A percentile compares a stretch with the other conserved stretches of the same genome.
These are phyloP conservation scores for Oryzias sinensis DNA, from an alignment of 2,797 vertebrate genomes.

Conservation along the genomic window DNA sequence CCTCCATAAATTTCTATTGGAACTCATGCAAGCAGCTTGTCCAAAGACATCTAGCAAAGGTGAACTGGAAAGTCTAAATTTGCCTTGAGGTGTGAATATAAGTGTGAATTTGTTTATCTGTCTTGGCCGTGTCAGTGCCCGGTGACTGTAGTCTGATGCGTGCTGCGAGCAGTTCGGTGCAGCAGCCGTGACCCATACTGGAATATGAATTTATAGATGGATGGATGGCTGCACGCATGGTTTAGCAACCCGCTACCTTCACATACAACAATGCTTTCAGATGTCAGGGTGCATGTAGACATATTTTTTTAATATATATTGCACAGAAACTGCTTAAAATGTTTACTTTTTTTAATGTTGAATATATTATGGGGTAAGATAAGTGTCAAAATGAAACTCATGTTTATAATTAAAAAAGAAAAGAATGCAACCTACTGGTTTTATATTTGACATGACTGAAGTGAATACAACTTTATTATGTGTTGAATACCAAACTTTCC, in stretches of 20 bases:
- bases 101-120: slow-evolving; percentile 37
- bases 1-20: slow-evolving; percentile 20
- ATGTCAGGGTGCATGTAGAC: neutral
- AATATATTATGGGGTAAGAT: neutral
- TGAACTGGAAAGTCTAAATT: slow-evolving; percentile 38
- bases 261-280: neutral
- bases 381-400: too few relatives aligned
- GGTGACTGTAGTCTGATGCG: slow-evolving; percentile 13
- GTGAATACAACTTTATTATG: too few relatives aligned
- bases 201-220: slow-evolving; percentile 6
- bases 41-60: slow-evolving; percentile 25
- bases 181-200: slow-evolving; percentile 21
- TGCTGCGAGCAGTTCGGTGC: slow-evolving; percentile 22
- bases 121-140: slow-evolving; percentile 17
- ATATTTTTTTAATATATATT: neutral
- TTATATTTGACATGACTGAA: too few relatives aligned
- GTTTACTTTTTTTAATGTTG: neutral
- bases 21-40: slow-evolving; percentile 33
- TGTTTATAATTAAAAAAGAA: too few relatives aligned
- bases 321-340: neutral
- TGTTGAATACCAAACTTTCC: too few relatives aligned
- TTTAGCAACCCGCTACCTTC: neutral
- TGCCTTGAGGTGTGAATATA: slow-evolving; percentile 33
- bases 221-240: slow-evolving; percentile 12
- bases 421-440: too few relatives aligned